Evolutionary conservation across 2,797 vertebrate genomes (phyloP), one percentile per base, ranked within the genome.

Genomic region (Eurystomus glaucurus): DNA sequence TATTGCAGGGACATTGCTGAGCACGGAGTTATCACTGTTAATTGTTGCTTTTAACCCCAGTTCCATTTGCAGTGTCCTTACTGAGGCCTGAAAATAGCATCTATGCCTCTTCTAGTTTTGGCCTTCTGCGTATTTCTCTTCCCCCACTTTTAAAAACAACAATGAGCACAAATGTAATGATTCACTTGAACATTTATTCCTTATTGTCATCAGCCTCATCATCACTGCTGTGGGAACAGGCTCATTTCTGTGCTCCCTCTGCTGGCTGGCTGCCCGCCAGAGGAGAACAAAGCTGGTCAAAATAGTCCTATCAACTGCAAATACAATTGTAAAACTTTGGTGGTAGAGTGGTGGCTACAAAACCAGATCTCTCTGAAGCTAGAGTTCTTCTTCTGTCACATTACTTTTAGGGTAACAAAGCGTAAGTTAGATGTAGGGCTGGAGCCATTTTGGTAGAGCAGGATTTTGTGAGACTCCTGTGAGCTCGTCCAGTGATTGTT

Each of bases 1-100:
- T 77, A 61, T 77, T 96, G 90, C 92, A 69, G 75, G 54, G 75
- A 78, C 75, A 45, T 83, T 51, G 64, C 86, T 85, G 85, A 91
- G 81, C 87, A 5, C 9, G 71, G 85, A 31, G 78, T 80, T 93
- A 84, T 65, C 84, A 31, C 81, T 62, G 46, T 57, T 91, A 94
- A 96, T 84, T 93, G 91, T 78, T 88, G 86, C 88, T 92, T 95
- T 96, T 93, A 96, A 93, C 69, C 79, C 79, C 66, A 70, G 25
- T 20, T 69, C 23, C 80, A 45, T 97, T 91, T 93, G 62, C 62
- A 90, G 52, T 26, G 33, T 69, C 72, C 68, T 92, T 39, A 4
- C 14, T 64, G 71, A 90, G 58, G 57, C 66, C 75, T 88, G 77
- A 74, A 91, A 92, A 92, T 64, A 91, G 14, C 74, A 41, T 74